Conservation (phyloP, 2,113 vertebrate species). For the Antennarius striatus region DNA sequence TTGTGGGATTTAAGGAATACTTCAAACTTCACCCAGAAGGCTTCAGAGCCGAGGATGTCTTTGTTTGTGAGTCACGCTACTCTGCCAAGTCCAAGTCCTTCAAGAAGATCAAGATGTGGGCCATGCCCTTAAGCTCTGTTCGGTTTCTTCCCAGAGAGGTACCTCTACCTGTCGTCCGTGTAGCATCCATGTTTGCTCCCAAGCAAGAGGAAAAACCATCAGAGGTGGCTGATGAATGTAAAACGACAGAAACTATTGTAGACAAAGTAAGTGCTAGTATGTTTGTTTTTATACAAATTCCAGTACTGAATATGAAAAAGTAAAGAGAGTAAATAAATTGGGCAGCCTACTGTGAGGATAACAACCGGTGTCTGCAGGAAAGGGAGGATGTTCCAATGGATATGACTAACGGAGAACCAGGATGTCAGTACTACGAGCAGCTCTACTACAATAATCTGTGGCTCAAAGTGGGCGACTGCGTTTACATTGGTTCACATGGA, state of each 20-base stretch:
- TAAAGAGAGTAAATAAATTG: not conserved
- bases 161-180: constrained; percentile 93
- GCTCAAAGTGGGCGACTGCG: constrained; percentile 96
- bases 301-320: not conserved
- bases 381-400: constrained; percentile 94
- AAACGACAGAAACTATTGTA: constrained; percentile 75
- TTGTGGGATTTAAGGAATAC: constrained; percentile 84
- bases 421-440: constrained; percentile 96
- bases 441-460: constrained; percentile 94
- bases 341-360: not conserved
- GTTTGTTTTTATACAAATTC: not conserved
- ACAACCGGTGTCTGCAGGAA: constrained; percentile 78
- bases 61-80: constrained; percentile 96
- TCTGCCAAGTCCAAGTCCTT: constrained; percentile 98
- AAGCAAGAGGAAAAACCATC: constrained; percentile 88
- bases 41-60: constrained; percentile 93
- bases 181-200: constrained; percentile 95
- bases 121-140: constrained; percentile 95
- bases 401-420: constrained; percentile 93
- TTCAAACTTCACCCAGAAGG: constrained; percentile 96
- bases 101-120: constrained; percentile 99
- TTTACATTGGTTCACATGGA: constrained; percentile 95
- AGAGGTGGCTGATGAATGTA: constrained; percentile 85
- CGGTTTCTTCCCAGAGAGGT: constrained; percentile 90
- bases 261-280: constrained; percentile 72